Percentiles rank a stretch among this genome's conserved stretches.
phyloP scores from a whole-genome alignment of 2,888 invertebrate species.

The Drosophila acutilabella region DNA sequence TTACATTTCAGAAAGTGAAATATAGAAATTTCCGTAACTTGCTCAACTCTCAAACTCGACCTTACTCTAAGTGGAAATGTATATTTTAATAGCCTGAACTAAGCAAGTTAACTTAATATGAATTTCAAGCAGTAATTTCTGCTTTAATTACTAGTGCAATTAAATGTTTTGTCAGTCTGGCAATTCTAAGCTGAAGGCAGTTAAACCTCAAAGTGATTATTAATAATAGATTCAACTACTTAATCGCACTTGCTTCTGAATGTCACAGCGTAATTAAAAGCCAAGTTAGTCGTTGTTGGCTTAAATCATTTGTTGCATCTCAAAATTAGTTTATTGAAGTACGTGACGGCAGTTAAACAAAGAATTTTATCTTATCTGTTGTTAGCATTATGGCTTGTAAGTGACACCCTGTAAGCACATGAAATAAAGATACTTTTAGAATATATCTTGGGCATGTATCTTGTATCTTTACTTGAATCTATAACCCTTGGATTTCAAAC shows the following conservation, averaged over 20 bases:
- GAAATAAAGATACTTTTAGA: not conserved
- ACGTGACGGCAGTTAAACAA: conserved; percentile 12
- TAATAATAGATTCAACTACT: conserved; percentile 8
- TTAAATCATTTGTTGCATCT: conserved; percentile 2
- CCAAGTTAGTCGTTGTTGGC: conserved; percentile 4
- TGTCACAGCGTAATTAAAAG: conserved; percentile 5
- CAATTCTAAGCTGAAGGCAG: not conserved
- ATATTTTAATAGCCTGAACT: not conserved
- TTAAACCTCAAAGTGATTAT: not conserved
- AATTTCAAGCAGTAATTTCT: not conserved
- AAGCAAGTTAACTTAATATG: not conserved
- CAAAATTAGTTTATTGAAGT: conserved; percentile 2
- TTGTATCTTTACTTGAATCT: not conserved
- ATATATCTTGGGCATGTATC: not conserved
- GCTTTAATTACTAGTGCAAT: not conserved
- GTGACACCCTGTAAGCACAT: not conserved
- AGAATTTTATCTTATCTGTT: conserved; percentile 12
- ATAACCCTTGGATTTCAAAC: not conserved
- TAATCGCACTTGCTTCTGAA: conserved; percentile 5
- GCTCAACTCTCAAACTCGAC: not conserved
- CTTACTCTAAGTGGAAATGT: not conserved
- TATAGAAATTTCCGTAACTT: conserved; percentile 5
- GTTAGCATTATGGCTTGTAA: not conserved
- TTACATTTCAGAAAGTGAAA: not conserved
- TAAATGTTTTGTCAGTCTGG: not conserved